phyloP scores from a whole-genome alignment of 2,888 invertebrate genomes.

The Trypoxylon attenuatum region DNA sequence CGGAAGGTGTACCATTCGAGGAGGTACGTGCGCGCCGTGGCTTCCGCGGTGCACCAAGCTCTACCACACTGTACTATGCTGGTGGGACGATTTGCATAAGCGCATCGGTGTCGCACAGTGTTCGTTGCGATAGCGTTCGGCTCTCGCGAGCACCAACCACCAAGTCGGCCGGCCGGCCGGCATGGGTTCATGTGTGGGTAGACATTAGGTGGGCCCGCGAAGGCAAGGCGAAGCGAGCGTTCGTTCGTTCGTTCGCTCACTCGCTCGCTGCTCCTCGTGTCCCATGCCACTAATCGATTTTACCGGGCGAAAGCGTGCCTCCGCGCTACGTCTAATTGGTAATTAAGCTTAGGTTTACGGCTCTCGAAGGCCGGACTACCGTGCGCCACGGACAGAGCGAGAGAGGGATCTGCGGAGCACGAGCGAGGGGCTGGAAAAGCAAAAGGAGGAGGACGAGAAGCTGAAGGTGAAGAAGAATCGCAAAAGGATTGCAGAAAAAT shows the following conservation, averaged over 20 bases:
- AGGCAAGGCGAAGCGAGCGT: slow-evolving; percentile 14
- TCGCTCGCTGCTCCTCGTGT: slow-evolving; percentile 53
- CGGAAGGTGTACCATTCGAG: background rate
- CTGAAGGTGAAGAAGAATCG: background rate
- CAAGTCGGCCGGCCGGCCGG: background rate
- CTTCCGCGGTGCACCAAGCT: slow-evolving; percentile 36
- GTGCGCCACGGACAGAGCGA: slow-evolving; percentile 15
- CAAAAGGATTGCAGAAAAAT: background rate
- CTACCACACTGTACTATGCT: no score
- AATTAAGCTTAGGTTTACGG: slow-evolving; percentile 72
- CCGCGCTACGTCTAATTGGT: slow-evolving; percentile 72
- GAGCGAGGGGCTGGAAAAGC: background rate
- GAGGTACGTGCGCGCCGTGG: slow-evolving; percentile 7
- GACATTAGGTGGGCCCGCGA: background rate
- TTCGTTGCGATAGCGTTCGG: slow-evolving; percentile 16
- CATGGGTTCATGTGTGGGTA: background rate
- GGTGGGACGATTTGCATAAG: slow-evolving; percentile 55
- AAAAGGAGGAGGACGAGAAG: background rate
- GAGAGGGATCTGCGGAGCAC: background rate
- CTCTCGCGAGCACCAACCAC: background rate
- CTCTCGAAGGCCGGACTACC: slow-evolving; percentile 43
- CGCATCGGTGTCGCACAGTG: slow-evolving; percentile 19
- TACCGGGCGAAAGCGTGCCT: slow-evolving; percentile 70
- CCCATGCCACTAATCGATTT: slow-evolving; percentile 70
- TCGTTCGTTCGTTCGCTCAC: no score